A percentile compares a stretch with the other conserved stretches of the same genome.
phyloP scores from a whole-genome alignment of 2,888 invertebrate genomes.

The Gonocerus acuteangulatus region DNA sequence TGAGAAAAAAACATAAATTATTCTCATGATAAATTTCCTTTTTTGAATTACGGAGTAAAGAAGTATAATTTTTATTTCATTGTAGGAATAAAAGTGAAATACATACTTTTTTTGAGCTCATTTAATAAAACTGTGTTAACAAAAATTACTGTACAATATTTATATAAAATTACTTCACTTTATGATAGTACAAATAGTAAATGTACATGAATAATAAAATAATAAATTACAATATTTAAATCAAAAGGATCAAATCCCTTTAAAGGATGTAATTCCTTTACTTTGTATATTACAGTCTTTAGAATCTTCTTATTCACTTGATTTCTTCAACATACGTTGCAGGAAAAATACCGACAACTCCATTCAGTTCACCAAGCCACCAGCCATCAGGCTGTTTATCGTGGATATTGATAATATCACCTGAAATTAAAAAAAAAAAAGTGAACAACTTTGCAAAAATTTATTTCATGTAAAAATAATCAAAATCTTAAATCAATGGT shows the following conservation, averaged over 20 bases:
- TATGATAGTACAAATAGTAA: slow-evolving; percentile 4
- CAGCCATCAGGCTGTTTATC: slow-evolving; percentile 88
- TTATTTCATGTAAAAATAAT: too few relatives aligned
- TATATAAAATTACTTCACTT: slow-evolving; percentile 21
- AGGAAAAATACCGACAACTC: slow-evolving; percentile 82
- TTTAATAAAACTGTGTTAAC: slow-evolving; percentile 22
- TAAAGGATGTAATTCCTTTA: not conserved
- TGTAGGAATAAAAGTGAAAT: too few relatives aligned
- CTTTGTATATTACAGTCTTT: slow-evolving; percentile 20
- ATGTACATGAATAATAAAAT: slow-evolving; percentile 6
- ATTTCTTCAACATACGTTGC: slow-evolving; percentile 89
- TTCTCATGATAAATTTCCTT: too few relatives aligned
- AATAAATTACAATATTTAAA: slow-evolving; percentile 23
- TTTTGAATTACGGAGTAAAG: too few relatives aligned
- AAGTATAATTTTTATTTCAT: too few relatives aligned
- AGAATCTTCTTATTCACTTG: slow-evolving; percentile 33
- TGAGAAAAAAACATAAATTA: too few relatives aligned
- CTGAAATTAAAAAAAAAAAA: slow-evolving; percentile 44
- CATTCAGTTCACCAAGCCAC: slow-evolving; percentile 87
- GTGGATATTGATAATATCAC: slow-evolving; percentile 80
- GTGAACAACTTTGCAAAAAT: not conserved
- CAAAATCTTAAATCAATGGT: not conserved
- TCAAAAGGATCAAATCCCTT: not conserved
- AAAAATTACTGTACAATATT: slow-evolving; percentile 23
- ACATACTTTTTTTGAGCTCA: too few relatives aligned